A percentile compares a stretch with the other conserved stretches of the same genome.
Evolutionary conservation across 2,113 vertebrate species (phyloP).

Genomic region (Peromyscus leucopus): DNA sequence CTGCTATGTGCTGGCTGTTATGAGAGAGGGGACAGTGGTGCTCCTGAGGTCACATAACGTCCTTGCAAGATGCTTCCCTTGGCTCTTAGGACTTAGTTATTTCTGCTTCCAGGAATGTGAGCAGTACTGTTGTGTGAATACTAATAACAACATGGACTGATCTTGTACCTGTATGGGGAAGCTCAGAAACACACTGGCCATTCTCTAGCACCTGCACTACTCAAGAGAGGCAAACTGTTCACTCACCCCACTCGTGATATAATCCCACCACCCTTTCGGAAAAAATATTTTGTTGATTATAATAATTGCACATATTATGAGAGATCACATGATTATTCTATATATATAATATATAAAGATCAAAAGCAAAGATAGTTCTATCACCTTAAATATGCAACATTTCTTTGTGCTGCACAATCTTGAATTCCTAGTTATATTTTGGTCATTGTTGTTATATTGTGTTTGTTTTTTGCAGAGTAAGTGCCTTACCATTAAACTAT

Average conservation of each 20-base stretch:
- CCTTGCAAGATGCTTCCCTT: neutral
- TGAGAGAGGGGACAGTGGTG: neutral
- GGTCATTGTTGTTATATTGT: neutral
- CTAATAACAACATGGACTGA: neutral
- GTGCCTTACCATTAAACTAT: neutral
- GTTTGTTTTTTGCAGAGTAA: neutral
- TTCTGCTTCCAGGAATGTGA: neutral
- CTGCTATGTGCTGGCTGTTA: neutral
- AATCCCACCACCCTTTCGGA: neutral
- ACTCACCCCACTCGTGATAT: neutral
- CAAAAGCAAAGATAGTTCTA: neutral
- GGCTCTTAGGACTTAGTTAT: neutral
- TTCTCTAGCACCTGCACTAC: accelerated
- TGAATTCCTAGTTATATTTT: neutral
- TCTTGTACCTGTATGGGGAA: neutral
- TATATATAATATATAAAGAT: neutral
- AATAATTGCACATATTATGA: neutral
- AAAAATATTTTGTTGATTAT: neutral
- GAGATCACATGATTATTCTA: neutral
- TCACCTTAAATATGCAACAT: neutral
- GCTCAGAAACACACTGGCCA: neutral
- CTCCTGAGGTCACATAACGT: neutral
- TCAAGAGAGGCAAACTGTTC: neutral
- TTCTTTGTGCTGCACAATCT: neutral
- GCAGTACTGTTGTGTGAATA: neutral